Percentiles rank a stretch among this genome's conserved stretches.
phyloP scores from a whole-genome alignment of 2,888 invertebrate genomes.

The Choreutis nemorana region DNA sequence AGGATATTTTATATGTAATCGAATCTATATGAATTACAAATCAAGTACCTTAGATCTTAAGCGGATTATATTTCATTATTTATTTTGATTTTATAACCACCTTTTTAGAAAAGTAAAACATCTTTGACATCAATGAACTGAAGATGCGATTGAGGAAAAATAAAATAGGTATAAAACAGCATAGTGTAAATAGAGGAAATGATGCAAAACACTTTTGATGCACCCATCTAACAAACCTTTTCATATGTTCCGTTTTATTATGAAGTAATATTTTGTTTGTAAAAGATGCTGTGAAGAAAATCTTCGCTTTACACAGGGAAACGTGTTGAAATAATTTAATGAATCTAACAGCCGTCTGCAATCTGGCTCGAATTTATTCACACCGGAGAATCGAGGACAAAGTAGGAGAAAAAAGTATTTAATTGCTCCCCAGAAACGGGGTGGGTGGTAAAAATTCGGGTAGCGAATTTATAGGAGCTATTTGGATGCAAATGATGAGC shows the following conservation, averaged over 20 bases:
- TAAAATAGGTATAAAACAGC: too few relatives aligned
- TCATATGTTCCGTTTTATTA: too few relatives aligned
- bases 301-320: conserved; percentile 16
- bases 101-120: too few relatives aligned
- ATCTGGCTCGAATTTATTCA: conserved; percentile 53
- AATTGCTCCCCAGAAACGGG: conserved; percentile 60
- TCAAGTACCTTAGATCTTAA: too few relatives aligned
- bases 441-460: conserved; percentile 61
- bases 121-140: too few relatives aligned
- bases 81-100: too few relatives aligned
- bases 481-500: conserved; percentile 66
- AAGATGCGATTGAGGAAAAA: too few relatives aligned
- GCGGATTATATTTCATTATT: too few relatives aligned
- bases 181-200: too few relatives aligned
- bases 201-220: too few relatives aligned
- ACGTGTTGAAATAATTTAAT: conserved; percentile 41
- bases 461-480: conserved; percentile 63
- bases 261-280: conserved; percentile 1
- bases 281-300: not conserved
- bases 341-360: conserved; percentile 39
- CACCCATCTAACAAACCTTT: too few relatives aligned
- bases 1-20: not conserved
- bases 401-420: conserved; percentile 55
- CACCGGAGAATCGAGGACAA: conserved; percentile 41
- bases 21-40: too few relatives aligned